phyloP scores from a whole-genome alignment of 2,888 invertebrate species.

The Lepidochitona cinerea region DNA sequence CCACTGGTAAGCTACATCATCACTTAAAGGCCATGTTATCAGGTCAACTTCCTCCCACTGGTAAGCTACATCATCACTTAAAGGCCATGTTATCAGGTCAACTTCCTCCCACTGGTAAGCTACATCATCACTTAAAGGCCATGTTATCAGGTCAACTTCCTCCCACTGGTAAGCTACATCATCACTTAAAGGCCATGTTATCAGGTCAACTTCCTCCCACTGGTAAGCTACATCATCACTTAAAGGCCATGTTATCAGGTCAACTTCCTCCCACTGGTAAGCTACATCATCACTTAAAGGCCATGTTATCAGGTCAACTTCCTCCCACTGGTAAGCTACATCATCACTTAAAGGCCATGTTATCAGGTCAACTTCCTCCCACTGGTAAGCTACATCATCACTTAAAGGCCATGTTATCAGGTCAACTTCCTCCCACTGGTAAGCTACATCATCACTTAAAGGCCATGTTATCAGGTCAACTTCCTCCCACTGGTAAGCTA shows the following conservation, averaged over 20 bases:
- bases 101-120: not conserved
- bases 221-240: not conserved
- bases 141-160: not conserved
- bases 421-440: not conserved
- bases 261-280: not conserved
- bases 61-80: not conserved
- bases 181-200: not conserved
- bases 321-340: not conserved
- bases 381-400: not conserved
- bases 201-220: not conserved
- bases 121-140: not conserved
- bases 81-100: not conserved
- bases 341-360: not conserved
- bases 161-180: not conserved
- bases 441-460: too few species aligned
- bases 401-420: not conserved
- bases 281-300: not conserved
- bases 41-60: not conserved
- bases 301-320: not conserved
- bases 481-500: not conserved
- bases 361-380: not conserved
- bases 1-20: conserved; percentile 36
- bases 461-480: not conserved
- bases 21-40: conserved; percentile 1
- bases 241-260: not conserved